A percentile compares a stretch with the other conserved stretches of the same genome.
Evolutionary conservation across 2,113 vertebrate species (phyloP).

Genomic region (Syngnathus typhle): DNA sequence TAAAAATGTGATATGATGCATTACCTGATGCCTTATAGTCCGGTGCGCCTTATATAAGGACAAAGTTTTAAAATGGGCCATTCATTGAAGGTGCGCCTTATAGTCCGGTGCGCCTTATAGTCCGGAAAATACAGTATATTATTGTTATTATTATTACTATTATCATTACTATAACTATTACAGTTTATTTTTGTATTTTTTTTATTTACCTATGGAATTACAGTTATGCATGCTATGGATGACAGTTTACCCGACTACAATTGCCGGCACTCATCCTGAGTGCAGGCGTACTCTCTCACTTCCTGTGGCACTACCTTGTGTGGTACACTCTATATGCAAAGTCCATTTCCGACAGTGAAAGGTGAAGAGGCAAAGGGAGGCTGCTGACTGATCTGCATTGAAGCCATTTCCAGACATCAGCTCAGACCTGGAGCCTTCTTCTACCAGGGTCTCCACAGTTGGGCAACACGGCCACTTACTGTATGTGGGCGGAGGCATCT

Average conservation of each 20-base stretch:
- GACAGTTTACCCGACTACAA: neutral
- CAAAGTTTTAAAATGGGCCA: no score
- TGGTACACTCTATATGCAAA: neutral
- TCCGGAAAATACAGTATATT: no score
- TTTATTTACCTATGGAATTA: no score
- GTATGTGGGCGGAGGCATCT: constrained; percentile 60
- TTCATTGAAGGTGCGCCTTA: no score
- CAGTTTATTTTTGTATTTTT: neutral
- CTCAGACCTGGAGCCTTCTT: constrained; percentile 36
- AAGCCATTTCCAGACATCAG: constrained; percentile 40
- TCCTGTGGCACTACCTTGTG: neutral
- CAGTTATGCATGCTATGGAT: neutral
- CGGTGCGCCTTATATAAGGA: no score
- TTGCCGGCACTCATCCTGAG: neutral
- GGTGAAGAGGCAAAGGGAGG: constrained; percentile 14
- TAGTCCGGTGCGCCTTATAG: no score
- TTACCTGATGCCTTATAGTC: no score
- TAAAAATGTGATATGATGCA: no score
- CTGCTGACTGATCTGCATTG: constrained; percentile 26
- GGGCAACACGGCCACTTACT: constrained; percentile 60
- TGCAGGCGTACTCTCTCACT: neutral
- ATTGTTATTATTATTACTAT: no score
- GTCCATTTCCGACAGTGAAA: neutral
- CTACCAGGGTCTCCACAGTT: constrained; percentile 30
- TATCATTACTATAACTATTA: neutral